Conservation (phyloP, 2,113 vertebrate genomes). For the Hepsetus odoe region DNA sequence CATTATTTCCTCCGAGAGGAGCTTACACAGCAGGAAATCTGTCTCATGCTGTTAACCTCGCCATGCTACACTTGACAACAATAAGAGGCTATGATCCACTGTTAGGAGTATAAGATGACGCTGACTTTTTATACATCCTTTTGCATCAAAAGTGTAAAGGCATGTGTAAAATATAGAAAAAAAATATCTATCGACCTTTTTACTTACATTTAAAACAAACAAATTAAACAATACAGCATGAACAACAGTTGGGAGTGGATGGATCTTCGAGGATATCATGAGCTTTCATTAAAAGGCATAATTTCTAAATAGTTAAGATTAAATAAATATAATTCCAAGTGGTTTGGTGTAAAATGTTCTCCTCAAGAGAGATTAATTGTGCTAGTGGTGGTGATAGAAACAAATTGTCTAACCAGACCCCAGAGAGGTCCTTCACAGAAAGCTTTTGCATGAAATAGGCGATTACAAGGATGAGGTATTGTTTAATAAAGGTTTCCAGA, state of each 20-base stretch:
- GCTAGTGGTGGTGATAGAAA: too few species aligned
- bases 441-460: too few species aligned
- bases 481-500: too few species aligned
- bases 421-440: too few species aligned
- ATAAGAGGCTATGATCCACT: background rate
- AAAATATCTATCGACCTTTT: background rate
- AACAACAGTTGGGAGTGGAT: background rate
- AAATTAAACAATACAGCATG: background rate
- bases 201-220: background rate
- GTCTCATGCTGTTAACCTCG: constrained; percentile 5
- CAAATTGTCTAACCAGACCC: too few species aligned
- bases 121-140: background rate
- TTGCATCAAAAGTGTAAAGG: background rate
- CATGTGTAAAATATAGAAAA: background rate
- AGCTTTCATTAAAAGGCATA: too few species aligned
- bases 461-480: too few species aligned
- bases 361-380: too few species aligned
- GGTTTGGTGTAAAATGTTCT: too few species aligned
- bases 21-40: constrained; percentile 3
- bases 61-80: background rate
- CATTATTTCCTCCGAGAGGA: constrained; percentile 33
- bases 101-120: background rate
- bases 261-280: background rate
- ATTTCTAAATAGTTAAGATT: too few species aligned
- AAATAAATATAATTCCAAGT: too few species aligned